These are phyloP conservation scores for Parapristionchus giblindavisi DNA, from an alignment of 2,888 invertebrate genomes.

Conservation along the genomic window DNA sequence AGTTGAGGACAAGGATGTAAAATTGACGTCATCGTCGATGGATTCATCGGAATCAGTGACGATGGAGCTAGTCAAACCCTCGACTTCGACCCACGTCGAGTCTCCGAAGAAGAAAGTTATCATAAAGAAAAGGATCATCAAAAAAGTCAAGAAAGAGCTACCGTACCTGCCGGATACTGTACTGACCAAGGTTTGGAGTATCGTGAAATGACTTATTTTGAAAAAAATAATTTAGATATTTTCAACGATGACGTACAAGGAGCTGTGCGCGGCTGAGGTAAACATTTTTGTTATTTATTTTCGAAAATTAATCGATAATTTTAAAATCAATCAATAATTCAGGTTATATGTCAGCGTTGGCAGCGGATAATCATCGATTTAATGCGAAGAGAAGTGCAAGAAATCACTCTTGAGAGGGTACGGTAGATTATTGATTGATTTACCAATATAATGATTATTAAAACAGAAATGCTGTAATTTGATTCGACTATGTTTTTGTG, in stretches of 20 bases:
- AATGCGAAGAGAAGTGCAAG: slow-evolving; percentile 28
- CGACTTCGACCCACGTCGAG: neutral
- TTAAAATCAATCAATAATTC: neutral
- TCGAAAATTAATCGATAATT: neutral
- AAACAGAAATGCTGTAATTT: too few species aligned
- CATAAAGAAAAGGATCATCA: slow-evolving; percentile 8
- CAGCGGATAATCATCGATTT: slow-evolving; percentile 3
- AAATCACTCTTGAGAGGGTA: slow-evolving; percentile 28
- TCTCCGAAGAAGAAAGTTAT: slow-evolving; percentile 11
- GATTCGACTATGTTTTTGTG: too few species aligned
- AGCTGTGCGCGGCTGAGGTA: slow-evolving; percentile 10
- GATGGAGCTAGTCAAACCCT: neutral
- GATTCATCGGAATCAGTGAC: neutral
- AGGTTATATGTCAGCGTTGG: slow-evolving; percentile 10
- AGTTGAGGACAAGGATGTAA: neutral
- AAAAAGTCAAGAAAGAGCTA: neutral
- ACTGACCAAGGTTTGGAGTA: slow-evolving; percentile 6
- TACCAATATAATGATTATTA: neutral
- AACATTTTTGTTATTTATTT: neutral
- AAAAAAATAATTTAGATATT: neutral
- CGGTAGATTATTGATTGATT: neutral
- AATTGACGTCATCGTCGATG: neutral
- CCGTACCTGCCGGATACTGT: slow-evolving; percentile 19
- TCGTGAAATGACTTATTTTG: neutral
- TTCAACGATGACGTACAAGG: slow-evolving; percentile 8